Percentiles rank a stretch among this genome's conserved stretches.
Evolutionary conservation across 2,888 invertebrate species (phyloP).

Genomic region (Artemia sinica): DNA sequence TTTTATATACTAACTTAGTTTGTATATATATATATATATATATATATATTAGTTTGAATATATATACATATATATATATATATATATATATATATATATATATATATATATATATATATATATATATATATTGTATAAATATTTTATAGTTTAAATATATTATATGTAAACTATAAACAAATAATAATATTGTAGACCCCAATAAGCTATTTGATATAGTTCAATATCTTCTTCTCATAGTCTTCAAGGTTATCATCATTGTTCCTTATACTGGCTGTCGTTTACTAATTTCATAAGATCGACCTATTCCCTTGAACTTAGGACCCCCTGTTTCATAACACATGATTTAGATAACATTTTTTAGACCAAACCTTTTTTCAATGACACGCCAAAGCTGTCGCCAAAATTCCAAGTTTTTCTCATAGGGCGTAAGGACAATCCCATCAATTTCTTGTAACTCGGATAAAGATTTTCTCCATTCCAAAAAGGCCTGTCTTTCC

Average conservation of each 20-base stretch:
- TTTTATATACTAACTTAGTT: background rate
- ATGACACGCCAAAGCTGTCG: conserved; percentile 94
- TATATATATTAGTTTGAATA: background rate
- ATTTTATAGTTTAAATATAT: no score
- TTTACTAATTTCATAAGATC: background rate
- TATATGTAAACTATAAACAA: no score
- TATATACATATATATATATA: background rate
- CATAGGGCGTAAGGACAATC: conserved; percentile 81
- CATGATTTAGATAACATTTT: no score
- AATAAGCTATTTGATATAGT: no score
- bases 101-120: background rate
- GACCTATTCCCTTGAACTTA: background rate
- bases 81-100: conserved; percentile 14
- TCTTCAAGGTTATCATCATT: no score
- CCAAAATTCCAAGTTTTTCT: conserved; percentile 95
- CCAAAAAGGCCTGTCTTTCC: conserved; percentile 67
- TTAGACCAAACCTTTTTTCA: conserved; percentile 46
- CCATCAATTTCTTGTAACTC: conserved; percentile 57
- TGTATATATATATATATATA: background rate
- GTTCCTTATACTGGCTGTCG: background rate
- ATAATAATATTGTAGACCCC: no score
- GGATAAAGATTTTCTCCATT: conserved; percentile 73
- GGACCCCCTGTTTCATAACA: no score
- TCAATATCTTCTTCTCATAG: no score
- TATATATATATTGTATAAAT: no score